Evolutionary conservation across 1,140 invertebrate species (phyloP).

Genomic region (Dendroctonus valens): DNA sequence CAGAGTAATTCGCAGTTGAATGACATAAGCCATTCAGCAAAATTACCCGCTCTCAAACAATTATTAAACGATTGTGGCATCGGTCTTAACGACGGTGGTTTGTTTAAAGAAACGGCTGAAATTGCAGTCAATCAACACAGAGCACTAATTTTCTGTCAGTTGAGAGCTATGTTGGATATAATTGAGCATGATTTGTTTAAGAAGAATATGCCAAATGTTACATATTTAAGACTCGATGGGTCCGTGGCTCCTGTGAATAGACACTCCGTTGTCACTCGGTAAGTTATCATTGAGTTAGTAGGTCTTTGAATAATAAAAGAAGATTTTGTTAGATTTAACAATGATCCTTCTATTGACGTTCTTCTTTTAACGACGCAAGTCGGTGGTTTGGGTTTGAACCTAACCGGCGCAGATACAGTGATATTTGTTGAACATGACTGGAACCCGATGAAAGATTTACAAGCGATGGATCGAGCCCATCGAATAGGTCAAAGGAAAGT

Average conservation of each 20-base stretch:
- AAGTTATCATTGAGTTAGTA: slow-evolving; percentile 12
- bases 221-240: slow-evolving; percentile 93
- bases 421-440: slow-evolving; percentile 99
- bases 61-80: slow-evolving; percentile 95
- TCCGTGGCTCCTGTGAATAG: slow-evolving; percentile 81
- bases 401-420: slow-evolving; percentile 98
- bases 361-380: slow-evolving; percentile 95
- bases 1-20: slow-evolving; percentile 66
- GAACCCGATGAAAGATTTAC: slow-evolving; percentile 99
- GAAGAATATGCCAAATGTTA: slow-evolving; percentile 81
- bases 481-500: slow-evolving; percentile 98
- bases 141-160: slow-evolving; percentile 95
- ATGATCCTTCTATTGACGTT: slow-evolving; percentile 95
- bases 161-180: slow-evolving; percentile 96
- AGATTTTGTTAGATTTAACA: slow-evolving; percentile 76
- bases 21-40: slow-evolving; percentile 92
- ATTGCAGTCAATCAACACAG: slow-evolving; percentile 89
- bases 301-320: slow-evolving; percentile 5
- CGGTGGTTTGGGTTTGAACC: slow-evolving; percentile 94
- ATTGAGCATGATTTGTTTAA: slow-evolving; percentile 93
- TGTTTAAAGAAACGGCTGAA: slow-evolving; percentile 48
- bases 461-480: slow-evolving; percentile 99
- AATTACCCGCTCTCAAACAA: slow-evolving; percentile 94
- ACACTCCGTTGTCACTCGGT: slow-evolving; percentile 79
- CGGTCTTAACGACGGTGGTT: slow-evolving; percentile 59